Conservation (phyloP, 2,113 vertebrate species). For the Oryzias celebensis region DNA sequence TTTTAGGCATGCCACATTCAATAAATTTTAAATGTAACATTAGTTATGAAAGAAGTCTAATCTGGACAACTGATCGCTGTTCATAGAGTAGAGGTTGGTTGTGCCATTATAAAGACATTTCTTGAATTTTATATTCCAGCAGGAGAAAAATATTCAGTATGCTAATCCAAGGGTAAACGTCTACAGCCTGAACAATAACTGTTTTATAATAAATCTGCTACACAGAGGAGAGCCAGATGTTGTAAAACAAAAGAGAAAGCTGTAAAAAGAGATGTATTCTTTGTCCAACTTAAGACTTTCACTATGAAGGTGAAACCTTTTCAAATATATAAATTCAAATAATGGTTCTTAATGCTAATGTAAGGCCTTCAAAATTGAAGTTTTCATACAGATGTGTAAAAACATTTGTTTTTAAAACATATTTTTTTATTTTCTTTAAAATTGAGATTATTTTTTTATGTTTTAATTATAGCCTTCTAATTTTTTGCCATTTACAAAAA, state of each 20-base stretch:
- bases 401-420: too few species aligned
- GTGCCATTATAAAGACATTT: conserved; percentile 4
- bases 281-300: too few species aligned
- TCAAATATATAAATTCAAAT: too few species aligned
- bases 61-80: neutral
- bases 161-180: conserved; percentile 10
- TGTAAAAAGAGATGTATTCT: too few species aligned
- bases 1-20: conserved; percentile 16
- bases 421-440: too few species aligned
- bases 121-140: neutral
- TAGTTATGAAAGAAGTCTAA: neutral
- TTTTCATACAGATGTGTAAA: too few species aligned
- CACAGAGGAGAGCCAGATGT: neutral
- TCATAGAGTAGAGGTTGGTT: neutral
- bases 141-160: conserved; percentile 2
- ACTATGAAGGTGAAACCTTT: too few species aligned
- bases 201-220: conserved; percentile 7
- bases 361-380: too few species aligned
- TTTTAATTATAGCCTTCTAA: too few species aligned
- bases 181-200: conserved; percentile 4
- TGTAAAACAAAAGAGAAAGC: neutral
- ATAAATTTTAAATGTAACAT: conserved; percentile 9
- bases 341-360: too few species aligned
- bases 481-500: too few species aligned
- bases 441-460: too few species aligned